A percentile compares a stretch with the other conserved stretches of the same genome.
phyloP scores from a whole-genome alignment of 2,797 vertebrate species.

The Sciaenops ocellatus region DNA sequence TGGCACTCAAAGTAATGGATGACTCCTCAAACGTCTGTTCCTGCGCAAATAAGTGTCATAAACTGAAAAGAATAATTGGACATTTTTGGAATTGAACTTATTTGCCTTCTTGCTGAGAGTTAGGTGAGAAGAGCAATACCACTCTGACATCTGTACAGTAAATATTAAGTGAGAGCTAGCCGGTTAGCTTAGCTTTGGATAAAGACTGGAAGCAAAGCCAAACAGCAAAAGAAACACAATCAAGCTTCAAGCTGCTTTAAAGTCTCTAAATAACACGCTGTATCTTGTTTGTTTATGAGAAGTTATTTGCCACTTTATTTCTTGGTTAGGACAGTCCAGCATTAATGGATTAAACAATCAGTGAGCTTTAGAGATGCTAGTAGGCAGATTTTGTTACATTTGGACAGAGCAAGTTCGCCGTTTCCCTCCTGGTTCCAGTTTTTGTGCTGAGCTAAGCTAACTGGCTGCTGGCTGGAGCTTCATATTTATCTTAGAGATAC shows the following conservation, averaged over 20 bases:
- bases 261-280: neutral
- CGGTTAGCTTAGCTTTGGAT: neutral
- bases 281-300: neutral
- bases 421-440: neutral
- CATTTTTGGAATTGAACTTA: neutral
- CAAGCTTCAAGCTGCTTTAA: neutral
- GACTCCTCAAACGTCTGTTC: neutral
- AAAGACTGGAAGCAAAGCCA: too few relatives aligned
- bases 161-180: neutral
- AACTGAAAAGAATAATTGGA: neutral
- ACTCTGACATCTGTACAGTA: neutral
- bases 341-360: too few relatives aligned
- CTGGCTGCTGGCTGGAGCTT: too few relatives aligned
- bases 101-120: neutral
- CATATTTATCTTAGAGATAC: too few relatives aligned
- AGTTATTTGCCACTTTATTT: too few relatives aligned
- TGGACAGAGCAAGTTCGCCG: neutral
- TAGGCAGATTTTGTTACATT: neutral
- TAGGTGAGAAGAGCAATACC: neutral
- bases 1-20: neutral
- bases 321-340: too few relatives aligned
- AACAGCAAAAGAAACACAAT: too few relatives aligned
- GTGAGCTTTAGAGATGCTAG: neutral
- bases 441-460: neutral
- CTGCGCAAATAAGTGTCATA: neutral